phyloP scores from a whole-genome alignment of 2,888 invertebrate species.

The Zygogramma bicolorata region DNA sequence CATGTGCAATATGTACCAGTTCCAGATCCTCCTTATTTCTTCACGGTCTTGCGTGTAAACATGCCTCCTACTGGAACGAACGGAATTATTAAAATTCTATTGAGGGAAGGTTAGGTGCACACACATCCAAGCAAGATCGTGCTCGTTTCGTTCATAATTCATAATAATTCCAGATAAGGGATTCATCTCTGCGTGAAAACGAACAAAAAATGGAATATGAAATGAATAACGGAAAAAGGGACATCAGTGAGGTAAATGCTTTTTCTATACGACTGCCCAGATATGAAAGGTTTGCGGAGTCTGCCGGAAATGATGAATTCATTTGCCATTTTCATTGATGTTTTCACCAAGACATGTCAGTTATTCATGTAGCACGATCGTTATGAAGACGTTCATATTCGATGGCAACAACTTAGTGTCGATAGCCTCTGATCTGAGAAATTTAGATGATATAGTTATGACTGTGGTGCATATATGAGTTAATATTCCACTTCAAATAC shows the following conservation, averaged over 20 bases:
- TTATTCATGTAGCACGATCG: too few relatives aligned
- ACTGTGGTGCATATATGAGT: too few relatives aligned
- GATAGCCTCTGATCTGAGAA: too few relatives aligned
- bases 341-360: too few relatives aligned
- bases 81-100: constrained; percentile 3
- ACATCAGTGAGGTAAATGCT: background rate
- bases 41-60: background rate
- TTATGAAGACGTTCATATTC: too few relatives aligned
- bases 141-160: background rate
- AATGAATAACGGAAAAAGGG: background rate
- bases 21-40: background rate
- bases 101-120: background rate
- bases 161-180: background rate
- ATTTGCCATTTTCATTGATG: background rate
- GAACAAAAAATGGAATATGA: background rate
- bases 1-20: too few relatives aligned
- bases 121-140: background rate
- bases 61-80: background rate
- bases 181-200: background rate
- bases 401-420: too few relatives aligned
- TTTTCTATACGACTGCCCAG: background rate
- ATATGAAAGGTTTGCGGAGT: background rate
- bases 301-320: background rate
- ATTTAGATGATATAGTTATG: too few relatives aligned
- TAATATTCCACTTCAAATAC: too few relatives aligned